Conservation (phyloP, 2,113 vertebrate species). For the Puffinus mauretanicus region DNA sequence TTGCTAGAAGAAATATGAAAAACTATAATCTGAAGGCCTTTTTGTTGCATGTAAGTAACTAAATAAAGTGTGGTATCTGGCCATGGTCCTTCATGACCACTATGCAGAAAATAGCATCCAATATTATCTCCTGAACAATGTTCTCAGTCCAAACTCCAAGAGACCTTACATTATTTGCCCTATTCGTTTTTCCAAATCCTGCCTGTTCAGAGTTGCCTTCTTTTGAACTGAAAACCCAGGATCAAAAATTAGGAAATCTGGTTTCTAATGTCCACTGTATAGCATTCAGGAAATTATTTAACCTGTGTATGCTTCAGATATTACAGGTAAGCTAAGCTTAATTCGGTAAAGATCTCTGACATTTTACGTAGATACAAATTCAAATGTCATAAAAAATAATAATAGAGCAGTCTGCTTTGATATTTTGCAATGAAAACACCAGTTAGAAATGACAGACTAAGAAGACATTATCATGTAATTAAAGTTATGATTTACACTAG, state of each 20-base stretch:
- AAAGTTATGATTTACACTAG: not conserved
- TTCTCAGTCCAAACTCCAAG: not conserved
- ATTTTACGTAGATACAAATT: not conserved
- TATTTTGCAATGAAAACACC: not conserved
- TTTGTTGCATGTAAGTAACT: not conserved
- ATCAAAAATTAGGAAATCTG: not conserved
- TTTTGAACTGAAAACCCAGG: not conserved
- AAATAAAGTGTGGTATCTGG: not conserved
- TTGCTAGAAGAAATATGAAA: not conserved
- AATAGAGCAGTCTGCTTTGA: not conserved
- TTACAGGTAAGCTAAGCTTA: not conserved
- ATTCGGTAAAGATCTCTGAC: not conserved
- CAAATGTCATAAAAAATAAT: not conserved
- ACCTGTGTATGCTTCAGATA: not conserved
- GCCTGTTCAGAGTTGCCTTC: not conserved
- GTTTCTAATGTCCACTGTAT: not conserved
- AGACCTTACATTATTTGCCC: not conserved
- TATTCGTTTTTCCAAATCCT: not conserved
- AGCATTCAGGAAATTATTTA: not conserved
- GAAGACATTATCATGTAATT: not conserved
- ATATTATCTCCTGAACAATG: not conserved
- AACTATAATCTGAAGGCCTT: not conserved
- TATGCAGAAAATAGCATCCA: not conserved
- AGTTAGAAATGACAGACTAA: not conserved
- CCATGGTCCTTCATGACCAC: not conserved